Evolutionary conservation across 1,140 invertebrate species (phyloP).

Genomic region (Globodera ellingtonae): DNA sequence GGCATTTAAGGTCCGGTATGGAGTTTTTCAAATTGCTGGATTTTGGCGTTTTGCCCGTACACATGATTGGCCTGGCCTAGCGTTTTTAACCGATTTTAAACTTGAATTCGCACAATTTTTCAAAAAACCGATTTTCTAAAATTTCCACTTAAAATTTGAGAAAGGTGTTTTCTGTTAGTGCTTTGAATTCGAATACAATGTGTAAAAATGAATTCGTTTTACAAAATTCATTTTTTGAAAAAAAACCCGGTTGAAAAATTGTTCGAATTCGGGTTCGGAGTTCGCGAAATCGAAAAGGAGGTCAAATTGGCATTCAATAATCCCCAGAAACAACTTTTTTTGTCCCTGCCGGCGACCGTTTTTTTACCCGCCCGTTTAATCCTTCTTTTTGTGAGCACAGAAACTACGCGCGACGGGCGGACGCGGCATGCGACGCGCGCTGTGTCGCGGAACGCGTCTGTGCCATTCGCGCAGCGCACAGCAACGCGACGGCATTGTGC

Average conservation of each 20-base stretch:
- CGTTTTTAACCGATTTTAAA: too few relatives aligned
- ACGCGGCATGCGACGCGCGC: constrained; percentile 43
- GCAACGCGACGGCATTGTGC: constrained; percentile 55
- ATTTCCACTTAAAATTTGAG: too few relatives aligned
- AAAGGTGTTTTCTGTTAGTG: background rate
- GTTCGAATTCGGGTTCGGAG: constrained; percentile 27
- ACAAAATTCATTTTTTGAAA: background rate
- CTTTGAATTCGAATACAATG: background rate
- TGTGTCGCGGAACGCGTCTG: constrained; percentile 53
- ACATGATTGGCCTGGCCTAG: too few relatives aligned
- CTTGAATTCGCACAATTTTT: background rate
- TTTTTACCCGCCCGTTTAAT: too few relatives aligned
- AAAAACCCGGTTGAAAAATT: background rate
- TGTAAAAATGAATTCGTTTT: background rate
- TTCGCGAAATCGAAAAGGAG: too few relatives aligned
- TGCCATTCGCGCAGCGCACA: constrained; percentile 54
- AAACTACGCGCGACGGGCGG: constrained; percentile 53
- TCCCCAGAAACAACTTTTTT: too few relatives aligned
- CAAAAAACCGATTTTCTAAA: background rate
- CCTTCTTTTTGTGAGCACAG: constrained; percentile 13
- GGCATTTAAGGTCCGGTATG: too few relatives aligned
- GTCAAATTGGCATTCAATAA: too few relatives aligned
- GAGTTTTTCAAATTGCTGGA: too few relatives aligned
- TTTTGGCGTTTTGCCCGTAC: too few relatives aligned
- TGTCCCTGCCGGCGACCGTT: too few relatives aligned